Evolutionary conservation across 2,113 vertebrate species (phyloP), one percentile per base, ranked within the genome.

Genomic region (Dipodomys stephensi): DNA sequence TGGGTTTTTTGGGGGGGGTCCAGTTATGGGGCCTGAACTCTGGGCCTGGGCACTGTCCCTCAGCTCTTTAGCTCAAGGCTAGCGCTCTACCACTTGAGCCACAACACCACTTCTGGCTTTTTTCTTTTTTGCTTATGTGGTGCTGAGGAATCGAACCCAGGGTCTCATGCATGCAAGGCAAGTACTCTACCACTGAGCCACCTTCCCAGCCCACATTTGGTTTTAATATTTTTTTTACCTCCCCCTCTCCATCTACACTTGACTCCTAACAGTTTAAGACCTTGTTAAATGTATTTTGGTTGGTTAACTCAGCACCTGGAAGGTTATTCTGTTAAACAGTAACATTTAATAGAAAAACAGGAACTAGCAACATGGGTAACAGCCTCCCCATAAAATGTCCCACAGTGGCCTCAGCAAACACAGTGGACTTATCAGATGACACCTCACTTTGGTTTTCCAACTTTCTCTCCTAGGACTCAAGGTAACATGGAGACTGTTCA

Each of bases 251-350:
- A 64, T 87, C 62, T 82, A 82, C 83, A 77, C 28, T 84, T 84
- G 68, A 83, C 81, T 92, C 57, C 72, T 57, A 83, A 77, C 5
- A 57, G 2, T 65, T 93, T 64, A 83, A 87, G 60, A 82, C 44
- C 71, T 80, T 69, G 49, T 78, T 81, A 85, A 80, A 83, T 82
- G 74, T 96, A 32, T 71, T 93, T 95, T 69, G 85, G 39, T 87
- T 87, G 49, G 69, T 74, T 86, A 76, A 91, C 27, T 83, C 27
- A 65, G 53, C 53, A 71, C 68, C 49, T 82, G 49, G 71, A 87
- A 89, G 77, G 27, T 78, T 88, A 86, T 82, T 87, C 77, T 87
- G 81, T 96, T 85, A 85, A 93, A 89, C 57, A 95, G 73, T 83
- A 91, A 93, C 69, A 77, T 84, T 84, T 93, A 82, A 57, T 18